A percentile compares a stretch with the other conserved stretches of the same genome.
Conservation (phyloP, 2,797 vertebrate genomes). For the Phrynocephalus vlangalii region DNA sequence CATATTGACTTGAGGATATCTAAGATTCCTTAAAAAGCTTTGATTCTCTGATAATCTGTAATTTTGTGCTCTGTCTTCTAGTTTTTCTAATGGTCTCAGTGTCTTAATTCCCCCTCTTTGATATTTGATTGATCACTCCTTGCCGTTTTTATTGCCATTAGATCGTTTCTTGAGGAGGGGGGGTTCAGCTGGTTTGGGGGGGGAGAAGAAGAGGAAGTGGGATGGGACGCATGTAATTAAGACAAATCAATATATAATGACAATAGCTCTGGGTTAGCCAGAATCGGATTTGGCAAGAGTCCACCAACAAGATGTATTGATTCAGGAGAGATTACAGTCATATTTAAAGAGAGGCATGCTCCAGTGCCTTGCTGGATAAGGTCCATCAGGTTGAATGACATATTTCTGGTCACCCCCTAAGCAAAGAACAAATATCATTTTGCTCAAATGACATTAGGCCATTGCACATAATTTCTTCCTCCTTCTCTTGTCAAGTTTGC, state of each 20-base stretch:
- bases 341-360: slow-evolving; percentile 31
- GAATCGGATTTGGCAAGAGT: slow-evolving; percentile 4
- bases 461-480: slow-evolving; percentile 65
- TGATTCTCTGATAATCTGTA: too few relatives aligned
- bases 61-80: too few relatives aligned
- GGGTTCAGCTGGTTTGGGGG: not conserved
- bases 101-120: not conserved
- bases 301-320: slow-evolving; percentile 25
- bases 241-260: not conserved
- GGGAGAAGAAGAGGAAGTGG: not conserved
- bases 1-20: too few relatives aligned
- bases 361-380: slow-evolving; percentile 16
- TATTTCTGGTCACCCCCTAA: slow-evolving; percentile 33
- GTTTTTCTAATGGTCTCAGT: too few relatives aligned
- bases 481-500: slow-evolving; percentile 64
- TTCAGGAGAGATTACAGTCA: slow-evolving; percentile 25
- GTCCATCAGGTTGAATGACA: slow-evolving; percentile 42
- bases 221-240: not conserved
- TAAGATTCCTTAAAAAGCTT: too few relatives aligned
- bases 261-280: not conserved
- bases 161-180: not conserved
- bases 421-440: slow-evolving; percentile 49
- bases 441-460: slow-evolving; percentile 55
- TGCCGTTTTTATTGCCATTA: too few relatives aligned
- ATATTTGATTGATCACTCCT: not conserved